Evolutionary conservation across 2,888 invertebrate genomes (phyloP).

Genomic region (Euclidia mi): DNA sequence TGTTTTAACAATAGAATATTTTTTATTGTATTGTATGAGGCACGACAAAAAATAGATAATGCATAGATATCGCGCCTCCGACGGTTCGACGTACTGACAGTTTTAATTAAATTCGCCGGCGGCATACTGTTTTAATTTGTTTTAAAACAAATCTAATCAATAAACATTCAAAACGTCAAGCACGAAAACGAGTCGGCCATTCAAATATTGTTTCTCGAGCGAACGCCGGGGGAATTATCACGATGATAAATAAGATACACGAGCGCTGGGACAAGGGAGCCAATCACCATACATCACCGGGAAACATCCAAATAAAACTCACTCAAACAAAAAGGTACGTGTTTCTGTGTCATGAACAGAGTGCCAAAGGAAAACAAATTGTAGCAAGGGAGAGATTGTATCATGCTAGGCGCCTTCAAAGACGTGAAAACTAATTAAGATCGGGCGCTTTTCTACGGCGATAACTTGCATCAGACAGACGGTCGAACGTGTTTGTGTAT

Average conservation of each 20-base stretch:
- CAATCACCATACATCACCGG: conserved; percentile 89
- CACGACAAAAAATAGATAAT: conserved; percentile 72
- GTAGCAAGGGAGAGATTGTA: conserved; percentile 87
- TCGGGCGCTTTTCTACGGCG: conserved; percentile 88
- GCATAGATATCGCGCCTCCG: conserved; percentile 70
- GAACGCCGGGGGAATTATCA: conserved; percentile 83
- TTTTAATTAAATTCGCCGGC: conserved; percentile 80
- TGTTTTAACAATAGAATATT: conserved; percentile 81
- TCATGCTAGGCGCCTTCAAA: conserved; percentile 87
- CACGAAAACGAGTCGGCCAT: conserved; percentile 72
- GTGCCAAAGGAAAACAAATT: conserved; percentile 88
- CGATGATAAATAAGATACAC: conserved; percentile 88
- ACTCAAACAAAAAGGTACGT: conserved; percentile 82
- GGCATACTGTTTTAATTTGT: conserved; percentile 79
- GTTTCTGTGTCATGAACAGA: conserved; percentile 78
- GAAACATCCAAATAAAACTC: conserved; percentile 84
- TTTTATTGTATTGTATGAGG: conserved; percentile 72
- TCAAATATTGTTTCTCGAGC: conserved; percentile 83
- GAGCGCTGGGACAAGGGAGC: conserved; percentile 83
- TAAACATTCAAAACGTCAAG: conserved; percentile 79
- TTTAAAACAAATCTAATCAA: conserved; percentile 83
- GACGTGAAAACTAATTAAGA: conserved; percentile 90
- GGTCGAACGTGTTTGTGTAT: conserved; percentile 84
- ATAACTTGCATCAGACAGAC: conserved; percentile 84
- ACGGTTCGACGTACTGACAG: conserved; percentile 69